Evolutionary conservation across 2,113 vertebrate species (phyloP), one percentile per base, ranked within the genome.

Genomic region (Tyrannus savana): DNA sequence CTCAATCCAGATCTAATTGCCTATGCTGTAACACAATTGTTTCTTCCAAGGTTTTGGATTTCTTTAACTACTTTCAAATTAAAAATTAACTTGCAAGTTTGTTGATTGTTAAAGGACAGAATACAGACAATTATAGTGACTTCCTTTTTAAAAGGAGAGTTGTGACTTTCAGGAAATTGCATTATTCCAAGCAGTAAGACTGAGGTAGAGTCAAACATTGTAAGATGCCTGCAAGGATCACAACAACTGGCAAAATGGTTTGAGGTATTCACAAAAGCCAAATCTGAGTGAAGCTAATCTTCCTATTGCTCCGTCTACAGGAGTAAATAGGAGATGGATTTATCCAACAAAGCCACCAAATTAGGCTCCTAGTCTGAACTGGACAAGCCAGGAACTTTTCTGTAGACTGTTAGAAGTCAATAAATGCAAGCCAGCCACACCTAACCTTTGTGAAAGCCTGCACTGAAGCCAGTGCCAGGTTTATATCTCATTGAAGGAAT

Each of bases 11-110:
- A 88, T 83, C 37, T 92, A 93, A 95, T 63, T 96, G 53, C 35
- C 37, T 69, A 3, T 84, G 68, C 67, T 74, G 83, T 46, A 93
- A 84, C 59, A 71, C 42, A 92, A 92, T 66, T 86, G 23, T 72
- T 95, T 86, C 46, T 66, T 92, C 55, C 75, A 88, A 89, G 68
- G 27, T 84, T 95, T 93, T 83, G 58, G n/a, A 93, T 90, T 90
- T 93, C 68, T 81, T 92, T 94, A 88, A 47, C 55, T 67, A 47
- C 42, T 96, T 95, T 63, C 59, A 88, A 95, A 91, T 33, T 71
- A 92, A 93, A 74, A 50, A 69, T 37, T 16, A 62, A 67, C 35
- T 81, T 50, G 46, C 42, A 86, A 55, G 42, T 84, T 88, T 63
- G 67, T 71, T 81, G 23, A 49, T 49, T 81, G 46, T 50, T 76